Evolutionary conservation across 2,113 vertebrate species (phyloP).

Genomic region (Alligator sinensis): DNA sequence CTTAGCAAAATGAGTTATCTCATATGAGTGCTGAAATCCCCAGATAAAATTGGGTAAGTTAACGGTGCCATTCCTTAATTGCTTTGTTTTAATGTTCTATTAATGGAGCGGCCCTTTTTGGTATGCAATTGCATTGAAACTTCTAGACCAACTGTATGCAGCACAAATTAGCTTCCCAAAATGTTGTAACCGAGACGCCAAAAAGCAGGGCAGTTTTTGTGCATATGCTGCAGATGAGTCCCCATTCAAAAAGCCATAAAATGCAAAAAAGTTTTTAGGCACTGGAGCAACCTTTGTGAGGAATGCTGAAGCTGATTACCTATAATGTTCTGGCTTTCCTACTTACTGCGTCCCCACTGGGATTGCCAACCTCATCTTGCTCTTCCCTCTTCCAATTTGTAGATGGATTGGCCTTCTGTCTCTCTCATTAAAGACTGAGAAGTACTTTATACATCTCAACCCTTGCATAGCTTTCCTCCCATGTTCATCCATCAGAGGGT

Average conservation of each 20-base stretch:
- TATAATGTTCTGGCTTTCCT: not conserved
- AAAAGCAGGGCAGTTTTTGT: not conserved
- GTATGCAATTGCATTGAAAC: not conserved
- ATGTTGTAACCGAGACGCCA: not conserved
- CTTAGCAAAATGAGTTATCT: not conserved
- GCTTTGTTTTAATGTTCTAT: not conserved
- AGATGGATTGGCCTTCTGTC: not conserved
- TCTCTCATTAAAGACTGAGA: not conserved
- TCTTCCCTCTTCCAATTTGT: not conserved
- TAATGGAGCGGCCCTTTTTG: not conserved
- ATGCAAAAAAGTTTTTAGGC: not conserved
- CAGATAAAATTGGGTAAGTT: accelerated
- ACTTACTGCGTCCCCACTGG: not conserved
- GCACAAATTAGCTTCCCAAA: not conserved
- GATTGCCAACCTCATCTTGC: not conserved
- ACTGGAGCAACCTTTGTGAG: not conserved
- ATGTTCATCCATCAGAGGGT: not conserved
- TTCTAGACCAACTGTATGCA: not conserved
- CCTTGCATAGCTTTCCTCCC: not conserved
- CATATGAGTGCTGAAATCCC: not conserved
- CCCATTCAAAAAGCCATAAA: not conserved
- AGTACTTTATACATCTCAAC: not conserved
- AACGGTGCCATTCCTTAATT: not conserved
- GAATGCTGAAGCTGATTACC: not conserved
- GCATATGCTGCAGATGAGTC: not conserved